Evolutionary conservation across 2,888 invertebrate genomes (phyloP).

Genomic region (Dusona sp.): DNA sequence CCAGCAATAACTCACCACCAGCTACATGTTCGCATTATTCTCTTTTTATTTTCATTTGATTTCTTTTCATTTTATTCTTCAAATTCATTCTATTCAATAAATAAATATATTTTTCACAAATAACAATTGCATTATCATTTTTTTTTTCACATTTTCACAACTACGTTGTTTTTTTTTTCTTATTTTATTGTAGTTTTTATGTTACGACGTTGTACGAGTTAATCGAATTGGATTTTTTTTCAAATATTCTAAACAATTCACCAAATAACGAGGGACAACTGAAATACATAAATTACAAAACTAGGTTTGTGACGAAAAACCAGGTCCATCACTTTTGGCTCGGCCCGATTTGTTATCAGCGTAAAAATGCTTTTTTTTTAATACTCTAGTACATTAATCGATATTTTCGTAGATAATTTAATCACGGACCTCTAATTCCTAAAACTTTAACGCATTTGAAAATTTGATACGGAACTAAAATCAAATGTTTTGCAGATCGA

Average conservation of each 20-base stretch:
- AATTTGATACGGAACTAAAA: not conserved
- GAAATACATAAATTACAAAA: not conserved
- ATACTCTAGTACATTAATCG: not conserved
- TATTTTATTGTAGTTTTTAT: no score
- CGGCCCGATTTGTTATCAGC: not conserved
- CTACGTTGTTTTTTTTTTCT: not conserved
- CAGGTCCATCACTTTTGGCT: not conserved
- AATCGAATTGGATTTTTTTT: not conserved
- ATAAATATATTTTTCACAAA: conserved; percentile 43
- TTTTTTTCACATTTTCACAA: conserved; percentile 6
- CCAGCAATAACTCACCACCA: not conserved
- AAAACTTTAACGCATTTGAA: not conserved
- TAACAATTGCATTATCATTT: conserved; percentile 31
- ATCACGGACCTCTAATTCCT: not conserved
- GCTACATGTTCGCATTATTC: not conserved
- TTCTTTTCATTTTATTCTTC: not conserved
- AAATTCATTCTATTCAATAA: conserved; percentile 30
- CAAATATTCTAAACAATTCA: not conserved
- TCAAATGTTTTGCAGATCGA: not conserved
- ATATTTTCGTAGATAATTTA: not conserved
- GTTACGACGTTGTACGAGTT: not conserved
- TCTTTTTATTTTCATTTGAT: not conserved
- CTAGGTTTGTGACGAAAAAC: not conserved
- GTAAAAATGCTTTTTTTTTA: not conserved
- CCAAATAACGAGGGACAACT: not conserved